Percentiles rank a stretch among this genome's conserved stretches.
Evolutionary conservation across 2,888 invertebrate species (phyloP).

Genomic region (Chaitophorus viminalis): DNA sequence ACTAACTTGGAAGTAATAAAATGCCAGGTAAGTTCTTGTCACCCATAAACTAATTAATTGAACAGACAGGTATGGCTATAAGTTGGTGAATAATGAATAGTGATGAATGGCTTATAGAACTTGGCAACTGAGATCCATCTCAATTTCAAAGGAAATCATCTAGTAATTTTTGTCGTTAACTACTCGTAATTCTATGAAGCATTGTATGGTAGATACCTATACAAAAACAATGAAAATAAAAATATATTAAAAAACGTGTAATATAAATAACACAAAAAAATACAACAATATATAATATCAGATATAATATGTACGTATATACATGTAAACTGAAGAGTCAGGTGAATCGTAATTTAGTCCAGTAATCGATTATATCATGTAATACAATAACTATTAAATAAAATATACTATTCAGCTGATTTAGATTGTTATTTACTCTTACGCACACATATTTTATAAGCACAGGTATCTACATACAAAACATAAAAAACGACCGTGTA

Average conservation of each 20-base stretch:
- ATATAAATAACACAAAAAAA: neutral
- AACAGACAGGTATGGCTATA: neutral
- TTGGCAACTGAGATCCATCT: conserved; percentile 48
- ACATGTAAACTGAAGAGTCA: neutral
- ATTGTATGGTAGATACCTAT: neutral
- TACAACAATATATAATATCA: neutral
- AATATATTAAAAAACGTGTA: neutral
- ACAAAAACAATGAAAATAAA: neutral
- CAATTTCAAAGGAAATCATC: conserved; percentile 30
- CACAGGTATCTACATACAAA: neutral
- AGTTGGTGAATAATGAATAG: conserved; percentile 43
- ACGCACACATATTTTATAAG: neutral
- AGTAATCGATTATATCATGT: neutral
- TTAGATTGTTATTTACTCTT: neutral
- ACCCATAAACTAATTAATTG: conserved; percentile 54
- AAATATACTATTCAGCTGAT: neutral
- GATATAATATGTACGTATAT: neutral
- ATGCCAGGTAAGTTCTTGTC: conserved; percentile 31
- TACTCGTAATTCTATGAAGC: neutral
- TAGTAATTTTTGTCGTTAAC: conserved; percentile 33
- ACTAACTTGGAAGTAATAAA: conserved; percentile 6
- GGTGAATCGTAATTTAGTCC: neutral
- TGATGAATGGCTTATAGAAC: conserved; percentile 30
- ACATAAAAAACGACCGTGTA: too few relatives aligned
- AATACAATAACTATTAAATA: neutral